A percentile compares a stretch with the other conserved stretches of the same genome.
Conservation (phyloP, 2,113 vertebrate genomes). For the Thalassarche chlororhynchos region DNA sequence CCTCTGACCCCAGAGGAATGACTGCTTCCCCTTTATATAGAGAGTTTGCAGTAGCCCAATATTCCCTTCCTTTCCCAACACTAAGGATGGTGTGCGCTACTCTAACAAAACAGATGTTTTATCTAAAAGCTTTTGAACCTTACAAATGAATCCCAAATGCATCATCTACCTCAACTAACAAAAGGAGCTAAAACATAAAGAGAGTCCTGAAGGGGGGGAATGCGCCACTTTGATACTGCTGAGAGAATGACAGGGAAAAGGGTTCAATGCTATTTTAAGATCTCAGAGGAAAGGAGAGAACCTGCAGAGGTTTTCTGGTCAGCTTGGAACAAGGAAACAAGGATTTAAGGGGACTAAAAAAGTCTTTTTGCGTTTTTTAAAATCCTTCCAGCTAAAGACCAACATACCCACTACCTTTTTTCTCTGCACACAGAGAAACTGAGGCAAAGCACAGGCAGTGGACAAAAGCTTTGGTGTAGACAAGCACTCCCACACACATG, state of each 20-base stretch:
- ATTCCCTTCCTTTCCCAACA: neutral
- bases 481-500: fast-evolving
- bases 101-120: neutral
- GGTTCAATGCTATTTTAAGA: neutral
- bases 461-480: neutral
- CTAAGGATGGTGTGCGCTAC: neutral
- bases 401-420: neutral
- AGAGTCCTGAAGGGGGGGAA: neutral
- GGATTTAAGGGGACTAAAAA: neutral
- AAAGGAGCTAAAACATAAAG: neutral
- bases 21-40: neutral
- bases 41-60: neutral
- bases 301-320: neutral
- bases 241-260: neutral
- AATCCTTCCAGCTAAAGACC: neutral
- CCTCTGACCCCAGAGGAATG: neutral
- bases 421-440: neutral
- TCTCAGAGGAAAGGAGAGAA: neutral
- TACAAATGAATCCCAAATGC: neutral
- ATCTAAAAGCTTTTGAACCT: neutral
- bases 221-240: neutral
- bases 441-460: neutral
- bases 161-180: neutral
- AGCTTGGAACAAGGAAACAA: neutral
- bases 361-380: neutral